Conservation (phyloP, 2,888 invertebrate species). For the Ariolimax columbianus region DNA sequence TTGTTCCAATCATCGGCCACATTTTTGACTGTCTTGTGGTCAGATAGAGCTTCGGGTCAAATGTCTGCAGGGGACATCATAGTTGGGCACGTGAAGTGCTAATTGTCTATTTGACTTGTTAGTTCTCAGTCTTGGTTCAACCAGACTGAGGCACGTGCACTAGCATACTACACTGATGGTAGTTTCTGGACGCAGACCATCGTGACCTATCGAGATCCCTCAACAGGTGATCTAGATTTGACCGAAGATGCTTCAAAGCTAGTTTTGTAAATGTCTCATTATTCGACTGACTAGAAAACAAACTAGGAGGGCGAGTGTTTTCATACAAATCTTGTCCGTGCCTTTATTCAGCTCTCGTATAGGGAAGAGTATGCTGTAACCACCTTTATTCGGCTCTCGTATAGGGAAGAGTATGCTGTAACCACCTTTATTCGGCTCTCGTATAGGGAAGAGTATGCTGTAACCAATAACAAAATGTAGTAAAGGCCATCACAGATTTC, state of each 20-base stretch:
- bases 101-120: background rate
- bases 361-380: too few relatives aligned
- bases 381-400: too few relatives aligned
- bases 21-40: background rate
- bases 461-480: too few relatives aligned
- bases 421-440: too few relatives aligned
- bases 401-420: too few relatives aligned
- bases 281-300: background rate
- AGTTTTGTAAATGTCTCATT: background rate
- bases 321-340: too few relatives aligned
- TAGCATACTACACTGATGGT: background rate
- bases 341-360: too few relatives aligned
- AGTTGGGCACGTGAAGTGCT: background rate
- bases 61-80: too few relatives aligned
- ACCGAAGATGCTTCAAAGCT: background rate
- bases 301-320: too few relatives aligned
- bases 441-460: too few relatives aligned
- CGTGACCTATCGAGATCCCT: background rate
- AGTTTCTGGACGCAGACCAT: background rate
- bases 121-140: background rate
- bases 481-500: too few relatives aligned
- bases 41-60: background rate
- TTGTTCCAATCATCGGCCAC: background rate
- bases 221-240: background rate
- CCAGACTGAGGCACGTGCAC: background rate